These are phyloP conservation scores for Phalacrocorax brasilianus DNA, from an alignment of 2,113 vertebrate species.

Conservation along the genomic window DNA sequence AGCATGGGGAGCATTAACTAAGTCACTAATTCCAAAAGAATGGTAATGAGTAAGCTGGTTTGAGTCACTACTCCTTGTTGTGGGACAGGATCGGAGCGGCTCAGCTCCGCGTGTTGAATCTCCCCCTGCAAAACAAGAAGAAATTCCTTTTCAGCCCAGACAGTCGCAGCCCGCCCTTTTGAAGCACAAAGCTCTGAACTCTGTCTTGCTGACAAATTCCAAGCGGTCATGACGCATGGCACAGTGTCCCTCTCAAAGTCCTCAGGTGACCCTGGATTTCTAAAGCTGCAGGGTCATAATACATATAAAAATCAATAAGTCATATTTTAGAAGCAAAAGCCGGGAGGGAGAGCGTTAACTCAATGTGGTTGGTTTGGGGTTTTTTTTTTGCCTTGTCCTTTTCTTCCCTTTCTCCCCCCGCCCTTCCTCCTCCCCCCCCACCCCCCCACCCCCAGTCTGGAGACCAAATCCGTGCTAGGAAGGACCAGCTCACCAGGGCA, in stretches of 20 bases:
- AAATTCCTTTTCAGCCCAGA: neutral
- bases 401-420: neutral
- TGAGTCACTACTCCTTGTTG: neutral
- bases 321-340: neutral
- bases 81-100: neutral
- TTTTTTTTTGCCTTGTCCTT: neutral
- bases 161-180: neutral
- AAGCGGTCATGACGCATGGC: fast-evolving
- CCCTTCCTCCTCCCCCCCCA: no score
- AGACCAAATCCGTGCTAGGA: neutral
- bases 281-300: neutral
- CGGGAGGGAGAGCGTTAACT: neutral
- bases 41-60: neutral
- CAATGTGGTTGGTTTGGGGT: neutral
- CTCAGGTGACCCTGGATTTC: neutral
- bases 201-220: neutral
- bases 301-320: neutral
- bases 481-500: neutral
- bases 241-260: neutral
- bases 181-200: neutral
- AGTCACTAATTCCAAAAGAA: neutral
- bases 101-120: fast-evolving
- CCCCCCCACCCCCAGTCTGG: no score
- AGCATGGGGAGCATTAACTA: neutral
- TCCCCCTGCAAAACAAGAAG: neutral